Evolutionary conservation across 2,888 invertebrate species (phyloP), one percentile per base, ranked within the genome.

Genomic region (Melikaiella ostensackeni): DNA sequence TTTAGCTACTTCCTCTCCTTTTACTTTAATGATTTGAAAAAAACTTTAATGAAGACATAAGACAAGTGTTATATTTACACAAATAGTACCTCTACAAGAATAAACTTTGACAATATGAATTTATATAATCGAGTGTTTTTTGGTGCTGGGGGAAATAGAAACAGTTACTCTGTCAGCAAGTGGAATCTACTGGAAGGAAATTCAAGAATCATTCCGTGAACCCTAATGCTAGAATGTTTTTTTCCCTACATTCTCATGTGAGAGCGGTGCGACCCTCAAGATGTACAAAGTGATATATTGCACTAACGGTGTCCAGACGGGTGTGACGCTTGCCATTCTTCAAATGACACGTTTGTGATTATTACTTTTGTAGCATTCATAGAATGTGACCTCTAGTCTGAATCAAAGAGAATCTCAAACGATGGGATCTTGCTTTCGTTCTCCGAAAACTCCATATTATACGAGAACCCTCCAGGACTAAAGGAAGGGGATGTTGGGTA

Each of bases 341-440:
- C 75, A 80, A 81, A 82, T 82, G 81, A 81, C 79, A 80, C 81
- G 78, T 83, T 83, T 82, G 81, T 83, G 83, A 83, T 83, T 83
- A 83, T 81, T 82, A 80, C 80, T 74, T 78, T 74, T 76, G 74
- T 77, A 74, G 66, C 77, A 80, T 79, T 79, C 81, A 38, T 35
- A 42, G 70, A 77, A 70, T 78, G 64, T 77, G 75, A 81, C 78
- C 75, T 78, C 74, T 79, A 76, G 76, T 77, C 59, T 79, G 70
- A 77, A 80, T 81, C 80, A 78, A 74, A 77, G 55, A 79, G 76
- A 55, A 27, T 62, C 57, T 61, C 50, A 79, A 76, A 79, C 79
- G 74, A 80, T 80, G 77, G 79, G 77, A 80, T 81, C 80, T 79
- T 77, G 77, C 77, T 70, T 74, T 63, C 64, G 78, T 77, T 74